Base-by-base conservation (phyloP, 2,113 vertebrate genomes). In the Sinocyclocheilus rhinocerous region DNA sequence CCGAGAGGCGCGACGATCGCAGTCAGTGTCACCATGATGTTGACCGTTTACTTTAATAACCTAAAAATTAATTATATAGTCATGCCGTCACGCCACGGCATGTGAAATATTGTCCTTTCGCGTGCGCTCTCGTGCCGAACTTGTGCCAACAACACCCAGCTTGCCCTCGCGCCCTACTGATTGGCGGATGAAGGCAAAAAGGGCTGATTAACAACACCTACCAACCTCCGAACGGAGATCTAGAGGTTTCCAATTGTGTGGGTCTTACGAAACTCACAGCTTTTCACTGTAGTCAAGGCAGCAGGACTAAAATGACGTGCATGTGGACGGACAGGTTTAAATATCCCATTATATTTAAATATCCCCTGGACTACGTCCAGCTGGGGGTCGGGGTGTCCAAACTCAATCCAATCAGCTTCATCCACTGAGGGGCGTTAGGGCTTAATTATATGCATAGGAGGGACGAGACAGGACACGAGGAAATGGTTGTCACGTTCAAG, bases 21-120 rank as follows among this genome's bases (percentile, higher is more conserved):
- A 1, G 89, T 84, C 20, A 95, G 48, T 45, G 78, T 89, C 88
- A 93, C 92, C 94, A 95, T 95, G 52, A 0, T 75, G 61, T 48
- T 7, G 26, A 7, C n/a, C 4, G 16, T 52, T 52, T 12, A 11
- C n/a, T 52, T 24, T 33, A 29, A 18, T 20, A 50, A 18, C 26
- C 26, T 63, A 42, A 9, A 65, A 52, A 69, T 8, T 0, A 33
- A 29, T 22, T 11, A 12, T 22, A 48, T 0, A 1, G 11, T 33
- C 29, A 33, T 33, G 29, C 29, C 11, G 10, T 33, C 12, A 10
- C 2, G 3, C 33, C 12, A 63, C n/a, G 7, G 0, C 22, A 2
- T 24, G 20, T 39, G 3, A 79, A 61, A 61, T 42, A 26, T 4
- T 48, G 36, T 13, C 36, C 15, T 81, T 65, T 12, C 2, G 42